Percentiles rank a stretch among this genome's conserved stretches.
phyloP scores from a whole-genome alignment of 2,113 vertebrate genomes.

The Falcunculus frontatus region DNA sequence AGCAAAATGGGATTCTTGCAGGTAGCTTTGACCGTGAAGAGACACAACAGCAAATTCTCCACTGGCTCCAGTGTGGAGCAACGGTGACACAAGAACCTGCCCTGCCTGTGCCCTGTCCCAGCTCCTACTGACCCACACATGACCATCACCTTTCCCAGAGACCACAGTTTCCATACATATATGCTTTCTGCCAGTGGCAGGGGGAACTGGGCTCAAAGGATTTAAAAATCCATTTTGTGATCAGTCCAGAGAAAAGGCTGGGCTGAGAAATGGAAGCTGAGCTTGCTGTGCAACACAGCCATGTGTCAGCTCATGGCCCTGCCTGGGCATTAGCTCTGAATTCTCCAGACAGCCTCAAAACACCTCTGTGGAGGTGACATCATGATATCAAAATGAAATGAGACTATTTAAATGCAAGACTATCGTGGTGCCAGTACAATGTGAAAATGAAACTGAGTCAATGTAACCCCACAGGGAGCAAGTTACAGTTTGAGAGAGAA shows the following conservation, averaged over 20 bases:
- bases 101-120: neutral
- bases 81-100: neutral
- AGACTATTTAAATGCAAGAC: slow-evolving; percentile 71
- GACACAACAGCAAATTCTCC: neutral
- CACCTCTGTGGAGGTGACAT: slow-evolving; percentile 22
- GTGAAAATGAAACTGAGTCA: slow-evolving; percentile 61
- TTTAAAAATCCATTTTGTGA: neutral
- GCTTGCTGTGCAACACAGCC: neutral
- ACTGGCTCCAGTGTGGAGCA: neutral
- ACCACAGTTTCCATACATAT: neutral
- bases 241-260: neutral
- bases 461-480: slow-evolving; percentile 48
- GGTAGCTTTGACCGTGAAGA: neutral
- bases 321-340: neutral
- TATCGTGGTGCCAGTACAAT: neutral
- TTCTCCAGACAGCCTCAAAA: neutral
- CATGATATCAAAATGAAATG: slow-evolving; percentile 57
- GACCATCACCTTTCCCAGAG: neutral
- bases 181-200: neutral
- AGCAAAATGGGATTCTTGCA: neutral
- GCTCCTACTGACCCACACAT: neutral
- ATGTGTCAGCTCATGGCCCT: neutral
- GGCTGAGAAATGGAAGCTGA: neutral
- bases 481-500: slow-evolving; percentile 38
- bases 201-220: neutral